These are phyloP conservation scores for Syngnathus typhle DNA, from an alignment of 2,113 vertebrate genomes.

Conservation along the genomic window DNA sequence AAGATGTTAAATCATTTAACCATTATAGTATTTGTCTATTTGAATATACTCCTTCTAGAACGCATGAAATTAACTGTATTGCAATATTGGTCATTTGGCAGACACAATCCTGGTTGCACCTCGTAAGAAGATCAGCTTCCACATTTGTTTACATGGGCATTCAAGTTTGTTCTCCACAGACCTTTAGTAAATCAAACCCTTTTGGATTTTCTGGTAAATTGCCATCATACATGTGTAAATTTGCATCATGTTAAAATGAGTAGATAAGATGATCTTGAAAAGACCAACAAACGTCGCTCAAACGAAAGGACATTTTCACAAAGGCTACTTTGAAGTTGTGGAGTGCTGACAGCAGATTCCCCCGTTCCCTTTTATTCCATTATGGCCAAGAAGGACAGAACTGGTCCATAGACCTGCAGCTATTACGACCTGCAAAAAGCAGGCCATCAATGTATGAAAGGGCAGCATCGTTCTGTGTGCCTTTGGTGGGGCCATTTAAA, in stretches of 20 bases:
- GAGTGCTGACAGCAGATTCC: conserved; percentile 18
- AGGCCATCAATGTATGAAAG: conserved; percentile 29
- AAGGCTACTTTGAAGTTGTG: conserved; percentile 21
- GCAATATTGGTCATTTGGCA: background rate
- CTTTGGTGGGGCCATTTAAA: background rate
- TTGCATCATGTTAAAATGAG: background rate
- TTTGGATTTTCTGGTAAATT: background rate
- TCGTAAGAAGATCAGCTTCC: background rate
- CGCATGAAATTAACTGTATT: background rate
- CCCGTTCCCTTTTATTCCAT: conserved; percentile 20
- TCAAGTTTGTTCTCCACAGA: background rate
- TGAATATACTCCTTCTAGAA: background rate
- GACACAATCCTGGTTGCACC: background rate
- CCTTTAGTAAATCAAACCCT: background rate
- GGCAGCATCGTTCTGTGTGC: background rate
- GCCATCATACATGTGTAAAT: background rate
- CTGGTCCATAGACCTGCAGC: conserved; percentile 19
- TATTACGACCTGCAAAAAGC: conserved; percentile 6
- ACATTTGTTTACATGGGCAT: background rate
- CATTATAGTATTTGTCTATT: background rate
- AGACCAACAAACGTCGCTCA: background rate
- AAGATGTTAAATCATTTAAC: background rate
- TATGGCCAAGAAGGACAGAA: background rate
- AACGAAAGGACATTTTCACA: background rate
- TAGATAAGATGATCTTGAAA: background rate